Conservation (phyloP, 2,888 invertebrate species). For the Alloscopus bannaensis region DNA sequence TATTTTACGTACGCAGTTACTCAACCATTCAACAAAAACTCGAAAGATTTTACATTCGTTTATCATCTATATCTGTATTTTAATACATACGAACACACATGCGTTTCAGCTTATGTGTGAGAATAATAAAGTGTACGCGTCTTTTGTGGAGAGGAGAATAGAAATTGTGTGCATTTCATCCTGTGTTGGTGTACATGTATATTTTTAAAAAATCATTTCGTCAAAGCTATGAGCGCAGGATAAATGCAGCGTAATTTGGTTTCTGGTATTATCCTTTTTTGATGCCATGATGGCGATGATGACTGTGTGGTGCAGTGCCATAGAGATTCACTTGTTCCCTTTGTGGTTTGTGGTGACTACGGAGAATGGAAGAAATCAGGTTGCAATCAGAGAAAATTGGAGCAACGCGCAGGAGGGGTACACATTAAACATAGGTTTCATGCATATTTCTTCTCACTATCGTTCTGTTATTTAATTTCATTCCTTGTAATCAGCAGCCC, state of each 20-base stretch:
- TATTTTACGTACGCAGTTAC: slow-evolving; percentile 22
- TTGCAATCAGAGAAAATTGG: slow-evolving; percentile 17
- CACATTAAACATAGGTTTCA: not conserved
- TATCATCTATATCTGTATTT: not conserved
- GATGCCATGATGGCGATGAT: too few species aligned
- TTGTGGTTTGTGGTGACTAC: slow-evolving; percentile 17
- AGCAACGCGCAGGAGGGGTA: slow-evolving; percentile 19
- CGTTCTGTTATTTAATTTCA: slow-evolving; percentile 10
- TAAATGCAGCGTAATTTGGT: not conserved
- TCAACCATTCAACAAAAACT: slow-evolving; percentile 17
- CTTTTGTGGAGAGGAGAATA: not conserved
- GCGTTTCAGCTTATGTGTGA: not conserved
- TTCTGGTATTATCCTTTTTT: slow-evolving; percentile 2
- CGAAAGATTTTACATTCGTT: not conserved
- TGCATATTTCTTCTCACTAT: too few species aligned
- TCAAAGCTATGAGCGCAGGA: slow-evolving; percentile 9
- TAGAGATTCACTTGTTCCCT: too few species aligned
- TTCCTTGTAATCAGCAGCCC: not conserved
- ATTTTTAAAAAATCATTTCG: slow-evolving; percentile 12
- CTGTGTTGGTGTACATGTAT: too few species aligned
- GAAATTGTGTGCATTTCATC: not conserved
- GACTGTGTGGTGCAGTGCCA: too few species aligned
- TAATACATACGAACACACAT: not conserved
- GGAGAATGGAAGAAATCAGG: not conserved
- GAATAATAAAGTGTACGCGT: not conserved